Percentiles rank a stretch among this genome's conserved stretches.
Evolutionary conservation across 1,140 invertebrate genomes (phyloP).

Genomic region (Bradysia coprophila): DNA sequence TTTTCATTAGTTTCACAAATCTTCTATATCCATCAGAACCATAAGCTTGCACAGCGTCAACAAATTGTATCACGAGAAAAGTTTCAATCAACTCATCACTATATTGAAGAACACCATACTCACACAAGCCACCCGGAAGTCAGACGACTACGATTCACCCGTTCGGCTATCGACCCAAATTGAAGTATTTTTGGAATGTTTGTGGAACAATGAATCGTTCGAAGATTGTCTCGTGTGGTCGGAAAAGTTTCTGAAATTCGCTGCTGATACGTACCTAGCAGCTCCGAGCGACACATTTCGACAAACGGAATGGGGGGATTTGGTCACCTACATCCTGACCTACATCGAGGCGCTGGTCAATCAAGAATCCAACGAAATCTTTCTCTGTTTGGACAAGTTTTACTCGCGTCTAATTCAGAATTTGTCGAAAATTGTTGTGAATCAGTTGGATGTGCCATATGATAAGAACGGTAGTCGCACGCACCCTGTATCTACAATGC

Average conservation of each 20-base stretch:
- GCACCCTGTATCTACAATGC: constrained; percentile 47
- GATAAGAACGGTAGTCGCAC: constrained; percentile 33
- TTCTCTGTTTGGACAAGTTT: constrained; percentile 30
- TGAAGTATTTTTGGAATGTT: constrained; percentile 47
- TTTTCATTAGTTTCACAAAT: neutral
- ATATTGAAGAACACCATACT: constrained; percentile 39
- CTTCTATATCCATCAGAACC: neutral
- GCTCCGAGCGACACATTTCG: constrained; percentile 26
- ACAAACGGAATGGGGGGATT: constrained; percentile 38
- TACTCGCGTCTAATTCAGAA: constrained; percentile 49
- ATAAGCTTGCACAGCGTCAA: constrained; percentile 25
- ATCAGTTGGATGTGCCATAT: constrained; percentile 43
- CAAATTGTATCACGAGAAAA: constrained; percentile 35
- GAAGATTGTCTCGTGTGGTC: constrained; percentile 58
- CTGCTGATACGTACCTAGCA: constrained; percentile 34
- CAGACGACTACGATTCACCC: constrained; percentile 28
- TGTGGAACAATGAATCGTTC: constrained; percentile 34
- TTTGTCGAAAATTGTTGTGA: constrained; percentile 50
- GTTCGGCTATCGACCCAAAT: constrained; percentile 23
- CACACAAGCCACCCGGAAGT: too few species aligned
- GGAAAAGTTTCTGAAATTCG: constrained; percentile 46
- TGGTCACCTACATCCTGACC: constrained; percentile 44
- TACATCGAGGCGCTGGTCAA: constrained; percentile 44
- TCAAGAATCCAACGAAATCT: constrained; percentile 32
- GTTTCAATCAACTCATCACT: constrained; percentile 39